A percentile compares a stretch with the other conserved stretches of the same genome.
Evolutionary conservation across 2,797 vertebrate genomes (phyloP).

Genomic region (Pseudopleuronectes americanus): DNA sequence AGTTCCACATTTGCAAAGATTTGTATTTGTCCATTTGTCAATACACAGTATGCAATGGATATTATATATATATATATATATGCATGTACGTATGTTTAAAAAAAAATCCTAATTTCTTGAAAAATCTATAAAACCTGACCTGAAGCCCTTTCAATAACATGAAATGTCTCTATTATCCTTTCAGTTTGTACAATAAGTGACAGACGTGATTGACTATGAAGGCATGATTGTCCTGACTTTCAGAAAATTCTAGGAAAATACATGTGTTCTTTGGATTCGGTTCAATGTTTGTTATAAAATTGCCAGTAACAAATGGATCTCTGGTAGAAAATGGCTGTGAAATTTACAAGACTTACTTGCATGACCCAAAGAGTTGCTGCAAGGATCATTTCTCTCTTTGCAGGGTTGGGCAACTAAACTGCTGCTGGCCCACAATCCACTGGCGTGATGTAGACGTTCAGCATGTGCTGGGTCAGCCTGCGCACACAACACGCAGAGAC

Average conservation of each 20-base stretch:
- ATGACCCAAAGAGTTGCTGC: constrained; percentile 80
- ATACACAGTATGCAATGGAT: background rate
- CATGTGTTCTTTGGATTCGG: background rate
- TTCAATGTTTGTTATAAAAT: background rate
- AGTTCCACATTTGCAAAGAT: no score
- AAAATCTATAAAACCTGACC: background rate
- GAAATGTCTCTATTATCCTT: background rate
- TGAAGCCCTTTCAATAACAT: background rate
- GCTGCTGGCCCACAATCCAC: constrained; percentile 81
- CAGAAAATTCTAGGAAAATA: background rate
- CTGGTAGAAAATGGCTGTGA: background rate
- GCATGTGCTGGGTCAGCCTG: constrained; percentile 81
- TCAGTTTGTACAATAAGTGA: background rate
- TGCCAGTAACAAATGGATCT: background rate
- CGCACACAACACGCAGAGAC: constrained; percentile 70
- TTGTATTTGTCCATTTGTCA: no score
- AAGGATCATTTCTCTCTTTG: constrained; percentile 79
- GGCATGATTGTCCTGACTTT: background rate
- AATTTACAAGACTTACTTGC: constrained; percentile 85
- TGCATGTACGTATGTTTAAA: background rate
- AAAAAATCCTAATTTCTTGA: background rate
- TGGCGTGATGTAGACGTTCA: constrained; percentile 85
- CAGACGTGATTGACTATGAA: background rate
- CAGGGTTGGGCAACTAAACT: constrained; percentile 81
- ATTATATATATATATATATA: no score